A percentile compares a stretch with the other conserved stretches of the same genome.
Conservation (phyloP, 2,888 invertebrate species). For the Oxycera nigricornis region DNA sequence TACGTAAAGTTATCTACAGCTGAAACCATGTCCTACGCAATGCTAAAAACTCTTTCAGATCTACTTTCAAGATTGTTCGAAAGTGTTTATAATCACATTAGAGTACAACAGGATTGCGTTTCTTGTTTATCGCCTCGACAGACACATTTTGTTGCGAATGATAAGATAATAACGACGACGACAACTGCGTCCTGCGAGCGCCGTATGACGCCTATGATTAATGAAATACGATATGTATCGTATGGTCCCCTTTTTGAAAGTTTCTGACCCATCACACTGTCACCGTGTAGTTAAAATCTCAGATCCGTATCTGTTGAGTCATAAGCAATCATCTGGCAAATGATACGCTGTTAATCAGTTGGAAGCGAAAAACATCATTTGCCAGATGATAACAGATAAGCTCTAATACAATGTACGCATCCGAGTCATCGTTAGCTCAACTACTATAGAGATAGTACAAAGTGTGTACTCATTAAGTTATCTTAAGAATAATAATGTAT, state of each 20-base stretch:
- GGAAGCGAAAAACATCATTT: no score
- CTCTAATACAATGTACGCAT: no score
- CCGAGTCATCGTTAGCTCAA: no score
- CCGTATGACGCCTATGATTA: background rate
- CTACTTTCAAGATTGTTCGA: background rate
- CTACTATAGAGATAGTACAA: no score
- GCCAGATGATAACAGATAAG: no score
- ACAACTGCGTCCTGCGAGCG: background rate
- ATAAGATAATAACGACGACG: conserved; percentile 24
- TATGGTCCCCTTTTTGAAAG: background rate
- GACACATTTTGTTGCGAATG: conserved; percentile 21
- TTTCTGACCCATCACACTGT: background rate
- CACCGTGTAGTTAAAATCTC: background rate
- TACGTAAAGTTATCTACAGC: no score
- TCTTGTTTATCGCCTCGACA: background rate
- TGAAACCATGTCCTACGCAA: no score
- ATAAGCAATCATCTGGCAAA: no score
- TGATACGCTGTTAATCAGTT: no score
- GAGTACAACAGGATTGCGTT: conserved; percentile 3
- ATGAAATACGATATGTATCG: conserved; percentile 21
- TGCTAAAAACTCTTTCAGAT: background rate
- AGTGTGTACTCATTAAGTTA: no score
- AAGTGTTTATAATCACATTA: conserved; percentile 29
- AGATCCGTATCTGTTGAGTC: no score
- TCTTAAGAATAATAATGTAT: no score